A percentile compares a stretch with the other conserved stretches of the same genome.
Conservation (phyloP, 2,888 invertebrate species). For the Caenorhabditis becei region DNA sequence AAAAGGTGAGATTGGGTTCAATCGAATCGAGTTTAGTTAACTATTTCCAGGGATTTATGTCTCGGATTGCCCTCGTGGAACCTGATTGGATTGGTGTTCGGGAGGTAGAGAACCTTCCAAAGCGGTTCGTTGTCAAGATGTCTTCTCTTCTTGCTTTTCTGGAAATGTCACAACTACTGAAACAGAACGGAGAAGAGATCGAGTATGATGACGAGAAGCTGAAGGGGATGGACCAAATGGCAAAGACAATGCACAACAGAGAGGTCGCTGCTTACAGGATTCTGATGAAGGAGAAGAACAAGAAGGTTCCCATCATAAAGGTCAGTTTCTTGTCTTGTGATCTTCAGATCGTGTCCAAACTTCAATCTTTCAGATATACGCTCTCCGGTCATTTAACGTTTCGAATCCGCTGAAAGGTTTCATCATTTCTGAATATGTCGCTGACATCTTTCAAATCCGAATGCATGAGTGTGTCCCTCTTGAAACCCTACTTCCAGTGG, state of each 20-base stretch:
- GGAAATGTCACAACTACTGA: conserved; percentile 42
- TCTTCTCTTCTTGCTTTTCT: conserved; percentile 45
- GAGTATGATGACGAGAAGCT: conserved; percentile 22
- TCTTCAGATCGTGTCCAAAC: not conserved
- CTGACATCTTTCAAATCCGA: conserved; percentile 21
- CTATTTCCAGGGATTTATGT: conserved; percentile 62
- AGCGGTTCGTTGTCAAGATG: conserved; percentile 56
- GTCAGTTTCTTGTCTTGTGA: conserved; percentile 2
- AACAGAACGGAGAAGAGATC: conserved; percentile 11
- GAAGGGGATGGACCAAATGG: conserved; percentile 28
- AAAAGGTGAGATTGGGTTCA: conserved; percentile 52
- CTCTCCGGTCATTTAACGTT: conserved; percentile 22
- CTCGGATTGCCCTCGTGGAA: conserved; percentile 53
- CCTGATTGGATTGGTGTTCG: conserved; percentile 45
- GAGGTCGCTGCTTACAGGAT: conserved; percentile 49
- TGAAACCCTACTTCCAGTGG: conserved; percentile 37
- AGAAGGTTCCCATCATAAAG: conserved; percentile 36
- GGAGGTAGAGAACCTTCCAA: conserved; percentile 27
- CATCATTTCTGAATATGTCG: conserved; percentile 50
- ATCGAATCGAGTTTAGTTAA: not conserved
- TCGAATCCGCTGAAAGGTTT: conserved; percentile 44
- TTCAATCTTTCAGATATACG: conserved; percentile 30
- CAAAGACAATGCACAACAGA: conserved; percentile 46
- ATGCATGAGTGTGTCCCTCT: conserved; percentile 42
- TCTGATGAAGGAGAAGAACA: conserved; percentile 30